These are phyloP conservation scores for Halocynthia roretzi DNA, from an alignment of 23 tunicate genomes.

Conservation along the genomic window DNA sequence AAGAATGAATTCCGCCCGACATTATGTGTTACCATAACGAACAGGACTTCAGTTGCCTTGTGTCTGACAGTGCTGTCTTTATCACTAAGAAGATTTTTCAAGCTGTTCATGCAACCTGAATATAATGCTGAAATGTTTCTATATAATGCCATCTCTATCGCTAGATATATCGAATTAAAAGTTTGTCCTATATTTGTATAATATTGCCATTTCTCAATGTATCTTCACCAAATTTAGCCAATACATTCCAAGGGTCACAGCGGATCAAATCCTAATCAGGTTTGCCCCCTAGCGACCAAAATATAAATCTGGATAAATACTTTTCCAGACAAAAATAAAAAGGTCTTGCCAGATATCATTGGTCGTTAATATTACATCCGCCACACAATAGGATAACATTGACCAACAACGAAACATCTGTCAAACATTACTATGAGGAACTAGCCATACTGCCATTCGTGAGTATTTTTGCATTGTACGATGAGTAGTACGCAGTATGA, in stretches of 20 bases:
- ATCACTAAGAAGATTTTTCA: constrained; percentile 56
- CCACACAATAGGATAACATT: too few relatives aligned
- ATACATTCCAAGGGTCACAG: neutral
- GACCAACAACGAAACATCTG: too few relatives aligned
- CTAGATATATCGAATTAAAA: neutral
- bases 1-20: constrained; percentile 67
- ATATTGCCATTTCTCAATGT: neutral
- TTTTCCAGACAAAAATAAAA: too few relatives aligned
- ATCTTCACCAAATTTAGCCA: neutral
- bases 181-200: neutral
- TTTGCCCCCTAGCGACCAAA: too few relatives aligned
- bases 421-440: too few relatives aligned
- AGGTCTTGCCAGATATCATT: too few relatives aligned
- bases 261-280: too few relatives aligned
- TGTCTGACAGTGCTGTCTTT: constrained; percentile 68
- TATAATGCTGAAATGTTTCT: neutral
- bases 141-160: neutral
- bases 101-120: constrained; percentile 69
- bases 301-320: too few relatives aligned
- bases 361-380: too few relatives aligned
- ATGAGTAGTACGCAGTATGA: too few relatives aligned
- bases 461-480: too few relatives aligned
- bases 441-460: too few relatives aligned
- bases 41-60: constrained; percentile 64
- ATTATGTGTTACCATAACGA: constrained; percentile 61